Evolutionary conservation across 2,888 invertebrate species (phyloP).

Genomic region (Opisthograptis luteolata): DNA sequence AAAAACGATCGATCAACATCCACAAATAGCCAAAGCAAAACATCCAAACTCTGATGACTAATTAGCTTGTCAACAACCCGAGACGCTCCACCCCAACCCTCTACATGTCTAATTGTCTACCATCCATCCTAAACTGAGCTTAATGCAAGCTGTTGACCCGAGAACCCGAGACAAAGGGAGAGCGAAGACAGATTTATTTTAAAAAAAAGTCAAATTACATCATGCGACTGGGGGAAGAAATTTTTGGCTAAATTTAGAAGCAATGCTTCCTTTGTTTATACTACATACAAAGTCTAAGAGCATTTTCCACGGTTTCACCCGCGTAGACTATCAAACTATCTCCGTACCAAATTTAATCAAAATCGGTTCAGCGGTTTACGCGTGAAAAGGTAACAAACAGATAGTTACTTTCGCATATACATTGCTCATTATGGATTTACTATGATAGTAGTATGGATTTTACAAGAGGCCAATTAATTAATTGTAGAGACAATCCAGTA

Average conservation of each 20-base stretch:
- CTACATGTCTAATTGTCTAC: not conserved
- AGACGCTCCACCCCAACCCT: not conserved
- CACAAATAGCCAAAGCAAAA: conserved; percentile 1
- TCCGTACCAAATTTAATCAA: too few relatives aligned
- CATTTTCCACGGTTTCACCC: too few relatives aligned
- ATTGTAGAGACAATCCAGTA: too few relatives aligned
- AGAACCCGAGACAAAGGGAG: conserved; percentile 13
- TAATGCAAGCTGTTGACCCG: conserved; percentile 22
- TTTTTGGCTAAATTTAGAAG: not conserved
- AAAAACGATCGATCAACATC: not conserved
- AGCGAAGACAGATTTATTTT: conserved; percentile 26
- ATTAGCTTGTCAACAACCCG: conserved; percentile 16
- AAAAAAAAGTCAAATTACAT: conserved; percentile 15
- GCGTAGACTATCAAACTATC: too few relatives aligned
- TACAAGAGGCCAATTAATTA: too few relatives aligned
- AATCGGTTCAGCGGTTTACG: too few relatives aligned
- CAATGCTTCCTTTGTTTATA: too few relatives aligned
- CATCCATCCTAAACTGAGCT: not conserved
- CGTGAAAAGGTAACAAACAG: too few relatives aligned
- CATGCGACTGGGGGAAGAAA: not conserved
- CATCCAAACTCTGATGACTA: not conserved
- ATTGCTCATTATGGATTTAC: too few relatives aligned
- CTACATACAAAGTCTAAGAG: too few relatives aligned
- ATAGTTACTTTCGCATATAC: too few relatives aligned
- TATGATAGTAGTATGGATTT: too few relatives aligned